Percentiles rank a stretch among this genome's conserved stretches.
phyloP scores from a whole-genome alignment of 1,140 invertebrate species.

The Diploscapter pachys region DNA sequence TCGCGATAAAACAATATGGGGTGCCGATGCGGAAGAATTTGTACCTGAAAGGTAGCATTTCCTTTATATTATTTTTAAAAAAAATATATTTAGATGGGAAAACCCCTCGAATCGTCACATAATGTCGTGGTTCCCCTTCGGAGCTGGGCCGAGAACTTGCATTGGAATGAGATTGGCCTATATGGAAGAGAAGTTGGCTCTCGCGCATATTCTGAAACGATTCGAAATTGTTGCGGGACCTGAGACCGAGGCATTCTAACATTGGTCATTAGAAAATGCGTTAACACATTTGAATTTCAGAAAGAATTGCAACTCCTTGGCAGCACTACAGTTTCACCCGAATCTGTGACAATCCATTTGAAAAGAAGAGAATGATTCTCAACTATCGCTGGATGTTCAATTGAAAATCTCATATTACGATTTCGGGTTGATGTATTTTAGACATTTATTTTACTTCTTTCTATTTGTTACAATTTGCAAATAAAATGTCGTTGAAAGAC shows the following conservation, averaged over 20 bases:
- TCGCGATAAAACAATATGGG: slow-evolving; percentile 51
- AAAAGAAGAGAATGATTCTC: background rate
- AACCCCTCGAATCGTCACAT: background rate
- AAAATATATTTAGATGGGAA: slow-evolving; percentile 13
- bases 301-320: background rate
- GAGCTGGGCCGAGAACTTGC: slow-evolving; percentile 25
- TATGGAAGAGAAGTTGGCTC: slow-evolving; percentile 23
- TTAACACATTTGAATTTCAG: slow-evolving; percentile 1
- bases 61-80: background rate
- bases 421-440: too few relatives aligned
- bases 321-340: slow-evolving; percentile 6
- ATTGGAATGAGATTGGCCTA: slow-evolving; percentile 21
- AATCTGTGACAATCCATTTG: slow-evolving; percentile 5
- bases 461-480: too few relatives aligned
- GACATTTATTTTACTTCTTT: too few relatives aligned
- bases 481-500: too few relatives aligned
- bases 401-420: too few relatives aligned
- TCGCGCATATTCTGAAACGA: slow-evolving; percentile 5
- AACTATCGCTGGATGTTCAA: too few relatives aligned
- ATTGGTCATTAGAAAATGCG: background rate
- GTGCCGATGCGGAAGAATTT: slow-evolving; percentile 55
- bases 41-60: slow-evolving; percentile 52
- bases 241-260: slow-evolving; percentile 1
- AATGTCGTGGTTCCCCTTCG: slow-evolving; percentile 39
- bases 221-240: slow-evolving; percentile 9